Evolutionary conservation across 2,888 invertebrate species (phyloP), one percentile per base, ranked within the genome.

Genomic region (Ypsolopha scabrella): DNA sequence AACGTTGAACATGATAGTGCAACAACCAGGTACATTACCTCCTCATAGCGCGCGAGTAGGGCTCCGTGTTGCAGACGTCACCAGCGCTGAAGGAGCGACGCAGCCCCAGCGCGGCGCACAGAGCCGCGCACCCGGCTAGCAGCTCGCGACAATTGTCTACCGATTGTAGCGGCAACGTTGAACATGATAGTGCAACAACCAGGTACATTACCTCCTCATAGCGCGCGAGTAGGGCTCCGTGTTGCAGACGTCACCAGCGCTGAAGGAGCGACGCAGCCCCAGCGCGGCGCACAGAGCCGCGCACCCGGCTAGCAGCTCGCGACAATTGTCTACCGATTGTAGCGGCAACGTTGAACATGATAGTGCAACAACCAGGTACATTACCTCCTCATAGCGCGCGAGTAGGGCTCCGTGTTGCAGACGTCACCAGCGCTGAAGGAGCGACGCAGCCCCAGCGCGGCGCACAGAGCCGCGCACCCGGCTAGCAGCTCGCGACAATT

Each of bases 391-490:
- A 24, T 24, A 24, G 24, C 24, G 24, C 24, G 24, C 24, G 24
- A 24, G 24, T 24, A 24, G 24, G 24, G 24, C 24, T 24, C 24
- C 24, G 24, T 24, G 24, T 24, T 24, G 24, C 24, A 3, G 24
- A 95, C 93, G 67, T 95, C 95, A 36, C 91, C 92, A 0, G 94
- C 93, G 64, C 94, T 94, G 80, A 95, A 94, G 62, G 93, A 94
- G 63, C 94, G 91, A 47, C 94, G 92, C n/a, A 94, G 87, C 1
- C 95, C 94, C 0, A 94, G 80, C 50, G 92, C 93, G 0, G 93
- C 92, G 47, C 94, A 94, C 34, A 95, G 86, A 7, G 91, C 92
- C 0, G 93, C 94, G 70, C 94, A 95, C 53, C 93, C 24, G 4
- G 24, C 24, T 24, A 24, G 4, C 24, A 24, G 24, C 24, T 24